Evolutionary conservation across 2,797 vertebrate genomes (phyloP).

Genomic region (Harpagifer antarcticus): DNA sequence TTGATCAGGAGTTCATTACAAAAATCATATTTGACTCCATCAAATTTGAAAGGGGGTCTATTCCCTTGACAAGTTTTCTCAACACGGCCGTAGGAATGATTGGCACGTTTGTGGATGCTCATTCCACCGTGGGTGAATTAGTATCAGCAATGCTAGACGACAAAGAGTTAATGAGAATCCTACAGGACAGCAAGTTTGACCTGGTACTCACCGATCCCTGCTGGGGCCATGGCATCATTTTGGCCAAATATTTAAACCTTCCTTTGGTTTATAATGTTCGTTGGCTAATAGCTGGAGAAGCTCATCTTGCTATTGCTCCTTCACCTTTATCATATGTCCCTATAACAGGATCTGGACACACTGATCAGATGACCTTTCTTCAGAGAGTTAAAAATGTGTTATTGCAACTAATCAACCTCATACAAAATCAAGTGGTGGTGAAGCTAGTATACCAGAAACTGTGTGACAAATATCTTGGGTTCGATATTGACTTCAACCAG

Average conservation of each 20-base stretch:
- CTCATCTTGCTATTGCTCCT: conserved; percentile 63
- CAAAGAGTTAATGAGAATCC: conserved; percentile 36
- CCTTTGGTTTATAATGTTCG: conserved; percentile 70
- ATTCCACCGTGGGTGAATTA: neutral
- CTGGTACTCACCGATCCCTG: conserved; percentile 63
- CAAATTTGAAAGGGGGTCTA: conserved; percentile 33
- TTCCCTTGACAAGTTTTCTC: neutral
- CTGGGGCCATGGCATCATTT: conserved; percentile 57
- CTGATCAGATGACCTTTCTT: conserved; percentile 63
- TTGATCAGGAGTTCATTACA: conserved; percentile 27
- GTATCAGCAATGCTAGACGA: conserved; percentile 38
- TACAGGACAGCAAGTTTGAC: conserved; percentile 59
- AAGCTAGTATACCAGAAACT: conserved; percentile 44
- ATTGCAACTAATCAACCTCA: neutral
- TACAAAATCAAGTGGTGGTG: neutral
- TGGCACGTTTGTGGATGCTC: too few species aligned
- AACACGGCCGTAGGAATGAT: too few species aligned
- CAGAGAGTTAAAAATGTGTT: conserved; percentile 58
- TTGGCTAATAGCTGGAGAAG: conserved; percentile 53
- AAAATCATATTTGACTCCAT: fast-evolving
- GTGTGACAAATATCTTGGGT: conserved; percentile 68
- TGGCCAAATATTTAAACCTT: conserved; percentile 70
- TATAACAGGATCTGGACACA: conserved; percentile 39
- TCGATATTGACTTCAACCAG: conserved; percentile 43
- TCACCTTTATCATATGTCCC: conserved; percentile 70